Conservation (phyloP, 2,797 vertebrate genomes). For the Cossypha dichroa region DNA sequence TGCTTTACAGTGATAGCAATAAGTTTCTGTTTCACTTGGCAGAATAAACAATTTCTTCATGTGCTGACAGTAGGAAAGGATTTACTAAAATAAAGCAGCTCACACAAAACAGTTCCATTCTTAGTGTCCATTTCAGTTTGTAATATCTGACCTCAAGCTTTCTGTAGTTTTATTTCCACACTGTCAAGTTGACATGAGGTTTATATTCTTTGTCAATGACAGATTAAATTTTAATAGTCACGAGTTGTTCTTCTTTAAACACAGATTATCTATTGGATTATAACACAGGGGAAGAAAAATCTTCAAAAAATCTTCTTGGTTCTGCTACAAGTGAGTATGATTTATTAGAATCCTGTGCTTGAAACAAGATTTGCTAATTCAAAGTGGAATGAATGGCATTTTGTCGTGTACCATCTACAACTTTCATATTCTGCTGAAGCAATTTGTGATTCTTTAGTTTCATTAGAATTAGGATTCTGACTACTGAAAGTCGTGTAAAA, state of each 20-base stretch:
- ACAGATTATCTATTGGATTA: constrained; percentile 93
- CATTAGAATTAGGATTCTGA: not conserved
- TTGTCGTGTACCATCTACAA: not conserved
- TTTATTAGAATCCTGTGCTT: not conserved
- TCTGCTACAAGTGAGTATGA: constrained; percentile 93
- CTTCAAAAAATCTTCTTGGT: constrained; percentile 95
- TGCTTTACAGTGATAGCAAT: not conserved
- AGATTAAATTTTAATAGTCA: not conserved
- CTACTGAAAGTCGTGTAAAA: not conserved
- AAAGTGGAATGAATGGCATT: not conserved
- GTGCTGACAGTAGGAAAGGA: not conserved
- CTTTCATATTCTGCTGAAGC: not conserved
- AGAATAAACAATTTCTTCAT: not conserved
- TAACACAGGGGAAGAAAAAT: constrained; percentile 90
- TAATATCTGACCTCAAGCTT: not conserved
- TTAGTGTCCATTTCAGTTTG: not conserved
- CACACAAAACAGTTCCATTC: not conserved
- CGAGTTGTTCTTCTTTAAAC: not conserved
- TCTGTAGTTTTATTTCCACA: not conserved
- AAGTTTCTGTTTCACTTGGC: not conserved
- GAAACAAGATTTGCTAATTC: not conserved
- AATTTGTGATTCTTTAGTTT: not conserved
- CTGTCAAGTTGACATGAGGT: not conserved
- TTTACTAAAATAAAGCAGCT: not conserved
- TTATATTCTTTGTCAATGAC: not conserved